Conservation (phyloP, 2,113 vertebrate species). For the Campylomormyrus tamandua region DNA sequence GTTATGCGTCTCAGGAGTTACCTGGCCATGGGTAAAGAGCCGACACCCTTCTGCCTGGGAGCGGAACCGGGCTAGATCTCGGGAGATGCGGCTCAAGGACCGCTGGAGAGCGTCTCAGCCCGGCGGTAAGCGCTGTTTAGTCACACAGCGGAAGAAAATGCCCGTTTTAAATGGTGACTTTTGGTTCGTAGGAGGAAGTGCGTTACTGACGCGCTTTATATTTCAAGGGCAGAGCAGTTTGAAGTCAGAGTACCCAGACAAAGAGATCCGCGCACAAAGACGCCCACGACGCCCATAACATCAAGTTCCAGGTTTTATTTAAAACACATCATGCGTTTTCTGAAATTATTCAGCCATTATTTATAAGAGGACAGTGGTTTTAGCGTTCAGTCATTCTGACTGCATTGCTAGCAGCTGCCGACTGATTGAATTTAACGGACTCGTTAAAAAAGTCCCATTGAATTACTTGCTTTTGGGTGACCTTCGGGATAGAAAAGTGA, state of each 20-base stretch:
- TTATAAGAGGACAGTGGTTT: background rate
- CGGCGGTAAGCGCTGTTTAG: background rate
- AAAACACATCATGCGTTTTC: background rate
- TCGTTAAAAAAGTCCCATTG: background rate
- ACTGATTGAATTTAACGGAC: background rate
- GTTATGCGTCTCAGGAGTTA: background rate
- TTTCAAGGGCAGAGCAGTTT: background rate
- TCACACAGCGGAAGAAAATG: background rate
- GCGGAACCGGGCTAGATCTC: background rate
- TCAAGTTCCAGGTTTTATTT: background rate
- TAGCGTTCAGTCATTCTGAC: background rate
- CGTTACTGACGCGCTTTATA: background rate
- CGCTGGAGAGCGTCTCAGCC: background rate
- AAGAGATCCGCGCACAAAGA: background rate
- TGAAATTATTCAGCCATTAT: background rate
- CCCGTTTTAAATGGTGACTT: background rate
- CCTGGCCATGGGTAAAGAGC: background rate
- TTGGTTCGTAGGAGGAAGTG: background rate
- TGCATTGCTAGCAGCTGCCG: background rate
- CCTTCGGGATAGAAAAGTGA: background rate
- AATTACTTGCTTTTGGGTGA: background rate
- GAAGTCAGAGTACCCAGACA: background rate
- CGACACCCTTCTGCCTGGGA: background rate
- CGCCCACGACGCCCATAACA: background rate
- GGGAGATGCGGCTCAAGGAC: background rate